Conservation (phyloP, 1,140 invertebrate genomes). For the Brachionus paranguensis region DNA sequence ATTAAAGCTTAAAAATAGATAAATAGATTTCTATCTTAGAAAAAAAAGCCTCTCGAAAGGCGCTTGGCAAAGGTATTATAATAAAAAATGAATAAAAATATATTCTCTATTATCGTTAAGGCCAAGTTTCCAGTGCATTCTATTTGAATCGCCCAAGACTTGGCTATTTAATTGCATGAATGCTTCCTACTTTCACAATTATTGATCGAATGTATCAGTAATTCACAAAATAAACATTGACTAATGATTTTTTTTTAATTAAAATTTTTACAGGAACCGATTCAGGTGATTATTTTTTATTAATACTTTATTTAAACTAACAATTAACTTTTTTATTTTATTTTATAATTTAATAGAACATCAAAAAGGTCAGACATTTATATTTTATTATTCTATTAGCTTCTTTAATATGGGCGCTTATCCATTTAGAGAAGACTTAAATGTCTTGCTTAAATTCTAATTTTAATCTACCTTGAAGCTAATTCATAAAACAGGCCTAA, state of each 20-base stretch:
- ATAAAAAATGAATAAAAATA: background rate
- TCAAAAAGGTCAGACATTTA: constrained; percentile 5
- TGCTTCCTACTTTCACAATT: background rate
- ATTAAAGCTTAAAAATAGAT: background rate
- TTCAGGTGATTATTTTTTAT: background rate
- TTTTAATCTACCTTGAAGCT: background rate
- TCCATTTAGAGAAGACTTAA: background rate
- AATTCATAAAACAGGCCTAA: background rate
- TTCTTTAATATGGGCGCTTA: background rate
- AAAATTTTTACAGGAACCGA: background rate
- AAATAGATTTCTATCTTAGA: background rate
- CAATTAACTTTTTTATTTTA: background rate
- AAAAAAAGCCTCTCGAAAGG: background rate
- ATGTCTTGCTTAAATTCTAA: background rate
- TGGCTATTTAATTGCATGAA: background rate
- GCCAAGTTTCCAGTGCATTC: background rate
- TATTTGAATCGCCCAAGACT: background rate
- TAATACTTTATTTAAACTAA: background rate
- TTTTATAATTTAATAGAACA: constrained; percentile 21
- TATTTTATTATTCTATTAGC: background rate
- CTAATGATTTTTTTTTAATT: background rate
- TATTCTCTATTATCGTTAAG: background rate
- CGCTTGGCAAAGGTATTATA: background rate
- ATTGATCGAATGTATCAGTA: background rate
- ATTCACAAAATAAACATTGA: background rate